These are phyloP conservation scores for Platysternon megacephalum DNA, from an alignment of 2,113 vertebrate genomes.

Conservation along the genomic window DNA sequence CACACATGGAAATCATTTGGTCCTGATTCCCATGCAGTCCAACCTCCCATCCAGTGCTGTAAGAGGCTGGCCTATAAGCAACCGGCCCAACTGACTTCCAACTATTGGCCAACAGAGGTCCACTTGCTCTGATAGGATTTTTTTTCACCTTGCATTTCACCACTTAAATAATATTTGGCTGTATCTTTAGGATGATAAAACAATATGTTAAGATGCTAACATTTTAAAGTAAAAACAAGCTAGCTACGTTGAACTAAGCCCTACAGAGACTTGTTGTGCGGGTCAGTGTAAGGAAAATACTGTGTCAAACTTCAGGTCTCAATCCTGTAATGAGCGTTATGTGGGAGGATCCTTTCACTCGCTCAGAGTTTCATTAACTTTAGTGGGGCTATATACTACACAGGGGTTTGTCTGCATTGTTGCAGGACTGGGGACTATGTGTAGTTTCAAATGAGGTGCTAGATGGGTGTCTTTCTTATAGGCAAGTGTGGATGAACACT, in stretches of 20 bases:
- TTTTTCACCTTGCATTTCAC: neutral
- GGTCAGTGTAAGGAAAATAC: neutral
- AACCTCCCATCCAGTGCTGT: neutral
- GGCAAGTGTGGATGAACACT: neutral
- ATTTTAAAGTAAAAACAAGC: neutral
- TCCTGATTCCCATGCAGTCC: neutral
- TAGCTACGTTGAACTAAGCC: neutral
- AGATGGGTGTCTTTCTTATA: neutral
- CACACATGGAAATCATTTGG: neutral
- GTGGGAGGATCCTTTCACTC: neutral
- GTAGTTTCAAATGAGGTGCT: neutral
- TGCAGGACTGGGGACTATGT: neutral
- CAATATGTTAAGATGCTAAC: neutral
- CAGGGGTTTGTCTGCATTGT: neutral
- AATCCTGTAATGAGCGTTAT: rapidly evolving
- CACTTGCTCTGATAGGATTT: neutral
- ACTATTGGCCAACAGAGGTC: neutral
- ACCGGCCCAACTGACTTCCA: neutral
- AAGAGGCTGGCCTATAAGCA: neutral
- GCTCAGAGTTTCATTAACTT: neutral
- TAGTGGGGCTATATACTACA: neutral
- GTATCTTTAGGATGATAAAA: neutral
- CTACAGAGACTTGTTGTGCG: rapidly evolving
- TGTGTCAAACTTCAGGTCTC: neutral
- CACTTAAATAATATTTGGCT: neutral